phyloP scores from a whole-genome alignment of 2,797 vertebrate genomes.

The Artibeus lituratus region DNA sequence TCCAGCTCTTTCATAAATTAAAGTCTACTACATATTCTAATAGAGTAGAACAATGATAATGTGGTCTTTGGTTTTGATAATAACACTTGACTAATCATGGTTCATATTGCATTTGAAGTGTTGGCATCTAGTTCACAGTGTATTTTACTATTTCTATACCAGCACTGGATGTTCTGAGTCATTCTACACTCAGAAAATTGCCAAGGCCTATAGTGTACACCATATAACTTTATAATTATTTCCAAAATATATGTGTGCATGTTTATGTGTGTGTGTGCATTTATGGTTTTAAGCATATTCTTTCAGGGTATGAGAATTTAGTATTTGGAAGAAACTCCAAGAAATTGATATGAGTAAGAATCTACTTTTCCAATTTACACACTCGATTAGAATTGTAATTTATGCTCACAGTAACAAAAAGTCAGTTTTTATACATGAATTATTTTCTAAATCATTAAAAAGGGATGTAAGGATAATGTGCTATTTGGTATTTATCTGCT shows the following conservation, averaged over 20 bases:
- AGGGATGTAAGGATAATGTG: neutral
- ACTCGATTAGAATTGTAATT: conserved; percentile 24
- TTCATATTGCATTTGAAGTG: neutral
- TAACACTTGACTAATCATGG: neutral
- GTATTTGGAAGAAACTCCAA: neutral
- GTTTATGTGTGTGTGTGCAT: neutral
- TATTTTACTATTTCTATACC: neutral
- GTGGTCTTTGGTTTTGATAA: conserved; percentile 7
- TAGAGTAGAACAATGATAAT: neutral
- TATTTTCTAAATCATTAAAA: conserved; percentile 33
- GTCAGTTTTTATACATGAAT: neutral
- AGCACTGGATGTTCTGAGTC: neutral
- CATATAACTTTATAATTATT: neutral
- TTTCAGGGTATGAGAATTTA: neutral
- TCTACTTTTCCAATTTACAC: conserved; percentile 4
- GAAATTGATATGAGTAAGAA: conserved; percentile 18
- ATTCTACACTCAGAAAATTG: neutral
- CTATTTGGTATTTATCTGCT: neutral
- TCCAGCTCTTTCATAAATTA: neutral
- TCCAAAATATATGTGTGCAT: neutral
- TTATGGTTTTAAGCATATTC: neutral
- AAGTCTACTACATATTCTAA: neutral
- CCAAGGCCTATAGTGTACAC: neutral
- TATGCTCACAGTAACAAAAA: conserved; percentile 9
- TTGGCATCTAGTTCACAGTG: neutral